Conservation (phyloP, 2,888 invertebrate species). For the Caenorhabditis wallacei region DNA sequence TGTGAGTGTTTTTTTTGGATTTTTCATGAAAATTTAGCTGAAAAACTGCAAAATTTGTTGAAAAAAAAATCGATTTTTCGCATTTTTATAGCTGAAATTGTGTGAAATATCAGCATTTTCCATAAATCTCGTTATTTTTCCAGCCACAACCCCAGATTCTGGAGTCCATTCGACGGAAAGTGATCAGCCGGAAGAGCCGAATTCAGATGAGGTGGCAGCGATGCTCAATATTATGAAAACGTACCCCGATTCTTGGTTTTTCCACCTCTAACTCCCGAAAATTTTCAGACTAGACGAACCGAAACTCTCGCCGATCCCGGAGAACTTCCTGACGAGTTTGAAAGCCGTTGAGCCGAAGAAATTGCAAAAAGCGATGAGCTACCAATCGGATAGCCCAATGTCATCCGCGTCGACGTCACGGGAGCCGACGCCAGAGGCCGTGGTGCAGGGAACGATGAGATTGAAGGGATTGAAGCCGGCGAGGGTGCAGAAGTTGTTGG, state of each 20-base stretch:
- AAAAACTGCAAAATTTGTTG: too few relatives aligned
- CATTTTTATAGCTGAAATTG: too few relatives aligned
- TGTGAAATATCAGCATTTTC: too few relatives aligned
- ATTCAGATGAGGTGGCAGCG: slow-evolving; percentile 33
- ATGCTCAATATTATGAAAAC: slow-evolving; percentile 61
- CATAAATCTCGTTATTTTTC: background rate
- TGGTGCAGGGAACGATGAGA: background rate
- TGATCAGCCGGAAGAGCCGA: slow-evolving; percentile 57
- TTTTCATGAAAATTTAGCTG: background rate
- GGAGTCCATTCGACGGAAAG: slow-evolving; percentile 70
- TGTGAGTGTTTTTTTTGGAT: slow-evolving; percentile 1
- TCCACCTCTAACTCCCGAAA: background rate
- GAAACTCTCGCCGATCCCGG: slow-evolving; percentile 45
- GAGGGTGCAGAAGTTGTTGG: slow-evolving; percentile 36
- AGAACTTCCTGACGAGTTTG: background rate
- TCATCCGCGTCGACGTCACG: slow-evolving; percentile 37
- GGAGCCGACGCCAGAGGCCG: background rate
- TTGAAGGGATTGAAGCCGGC: slow-evolving; percentile 30
- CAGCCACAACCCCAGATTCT: slow-evolving; percentile 59
- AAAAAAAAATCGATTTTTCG: too few relatives aligned
- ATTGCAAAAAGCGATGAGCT: slow-evolving; percentile 9
- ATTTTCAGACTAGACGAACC: slow-evolving; percentile 49
- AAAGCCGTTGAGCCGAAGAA: background rate
- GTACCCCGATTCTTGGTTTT: background rate
- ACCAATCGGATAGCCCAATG: slow-evolving; percentile 37